A percentile compares a stretch with the other conserved stretches of the same genome.
These are phyloP conservation scores for Meda fulgida DNA, from an alignment of 2,797 vertebrate genomes.

Conservation along the genomic window DNA sequence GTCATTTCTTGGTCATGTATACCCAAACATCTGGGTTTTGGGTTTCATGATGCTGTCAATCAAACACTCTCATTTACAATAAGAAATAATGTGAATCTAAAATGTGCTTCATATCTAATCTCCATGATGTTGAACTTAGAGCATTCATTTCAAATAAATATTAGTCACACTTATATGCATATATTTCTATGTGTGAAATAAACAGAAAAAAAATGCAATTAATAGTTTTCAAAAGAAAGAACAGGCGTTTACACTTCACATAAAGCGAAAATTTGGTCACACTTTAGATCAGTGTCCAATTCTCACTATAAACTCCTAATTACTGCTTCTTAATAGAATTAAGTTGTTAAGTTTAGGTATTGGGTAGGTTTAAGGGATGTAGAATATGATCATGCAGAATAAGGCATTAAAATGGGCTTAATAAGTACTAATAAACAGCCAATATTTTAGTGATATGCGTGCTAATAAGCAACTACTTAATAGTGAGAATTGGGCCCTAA, in stretches of 20 bases:
- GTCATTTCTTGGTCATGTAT: conserved; percentile 18
- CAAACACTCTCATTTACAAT: neutral
- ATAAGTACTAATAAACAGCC: too few species aligned
- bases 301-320: too few species aligned
- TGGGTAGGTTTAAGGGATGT: too few species aligned
- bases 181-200: neutral
- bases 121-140: neutral
- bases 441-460: too few species aligned
- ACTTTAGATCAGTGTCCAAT: too few species aligned
- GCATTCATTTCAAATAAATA: neutral
- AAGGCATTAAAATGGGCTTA: too few species aligned
- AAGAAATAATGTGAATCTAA: neutral
- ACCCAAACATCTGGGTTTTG: neutral
- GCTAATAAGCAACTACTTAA: too few species aligned
- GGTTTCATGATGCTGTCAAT: neutral
- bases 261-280: neutral
- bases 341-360: too few species aligned
- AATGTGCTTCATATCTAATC: neutral
- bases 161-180: neutral
- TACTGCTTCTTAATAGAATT: too few species aligned
- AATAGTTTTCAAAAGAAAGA: neutral
- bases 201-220: neutral
- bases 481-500: too few species aligned
- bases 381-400: too few species aligned
- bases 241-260: neutral